These are phyloP conservation scores for Rhinopomastus cyanomelas DNA, from an alignment of 2,113 vertebrate genomes.

Conservation along the genomic window DNA sequence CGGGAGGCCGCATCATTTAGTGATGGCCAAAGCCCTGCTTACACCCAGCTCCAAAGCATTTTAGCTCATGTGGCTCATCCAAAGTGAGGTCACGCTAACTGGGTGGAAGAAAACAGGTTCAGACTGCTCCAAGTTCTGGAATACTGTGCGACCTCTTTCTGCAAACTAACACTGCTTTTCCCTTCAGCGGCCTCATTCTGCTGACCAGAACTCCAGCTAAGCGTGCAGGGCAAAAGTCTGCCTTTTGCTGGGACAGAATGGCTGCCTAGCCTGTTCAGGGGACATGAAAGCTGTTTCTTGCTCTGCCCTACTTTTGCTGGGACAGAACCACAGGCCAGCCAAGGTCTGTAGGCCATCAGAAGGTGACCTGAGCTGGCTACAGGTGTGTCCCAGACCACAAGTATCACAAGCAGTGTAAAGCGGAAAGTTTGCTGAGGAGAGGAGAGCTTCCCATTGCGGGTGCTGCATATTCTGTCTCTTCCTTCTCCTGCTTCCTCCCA, in stretches of 20 bases:
- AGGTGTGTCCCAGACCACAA: too few relatives aligned
- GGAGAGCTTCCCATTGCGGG: too few relatives aligned
- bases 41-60: neutral
- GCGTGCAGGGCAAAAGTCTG: neutral
- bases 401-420: too few relatives aligned
- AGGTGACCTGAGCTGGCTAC: too few relatives aligned
- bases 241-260: neutral
- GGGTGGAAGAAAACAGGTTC: neutral
- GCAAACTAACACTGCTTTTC: accelerated
- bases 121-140: neutral
- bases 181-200: neutral
- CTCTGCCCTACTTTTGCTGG: neutral
- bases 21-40: neutral
- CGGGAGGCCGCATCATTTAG: neutral
- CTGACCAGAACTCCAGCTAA: neutral
- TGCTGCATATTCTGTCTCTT: too few relatives aligned
- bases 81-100: neutral
- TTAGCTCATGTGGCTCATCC: neutral
- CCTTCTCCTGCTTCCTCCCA: too few relatives aligned
- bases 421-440: too few relatives aligned
- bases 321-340: too few relatives aligned
- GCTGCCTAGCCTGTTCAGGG: neutral
- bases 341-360: too few relatives aligned
- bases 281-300: neutral
- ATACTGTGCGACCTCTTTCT: neutral